These are phyloP conservation scores for Glaucomys volans DNA, from an alignment of 2,113 vertebrate species.

Conservation along the genomic window DNA sequence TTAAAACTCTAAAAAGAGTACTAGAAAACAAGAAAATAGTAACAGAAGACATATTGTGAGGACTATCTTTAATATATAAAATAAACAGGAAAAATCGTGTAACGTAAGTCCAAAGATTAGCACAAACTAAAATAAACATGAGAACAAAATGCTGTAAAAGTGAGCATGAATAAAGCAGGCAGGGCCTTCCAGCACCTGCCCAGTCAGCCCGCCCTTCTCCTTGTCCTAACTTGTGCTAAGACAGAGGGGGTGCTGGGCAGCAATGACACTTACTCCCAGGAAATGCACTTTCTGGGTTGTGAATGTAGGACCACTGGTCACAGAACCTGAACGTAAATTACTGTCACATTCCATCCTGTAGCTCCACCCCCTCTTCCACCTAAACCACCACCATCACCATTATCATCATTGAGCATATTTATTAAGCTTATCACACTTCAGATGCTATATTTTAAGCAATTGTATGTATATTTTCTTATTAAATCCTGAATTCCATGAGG, in stretches of 20 bases:
- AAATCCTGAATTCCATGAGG: background rate
- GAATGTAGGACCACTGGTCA: too few species aligned
- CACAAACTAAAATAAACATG: background rate
- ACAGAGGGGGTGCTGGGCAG: background rate
- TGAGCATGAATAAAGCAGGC: background rate
- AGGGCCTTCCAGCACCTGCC: accelerated
- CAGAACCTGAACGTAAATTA: too few species aligned
- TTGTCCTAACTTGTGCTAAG: background rate
- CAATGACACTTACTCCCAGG: background rate
- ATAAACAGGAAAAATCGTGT: background rate
- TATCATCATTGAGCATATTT: too few species aligned
- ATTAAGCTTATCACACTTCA: background rate
- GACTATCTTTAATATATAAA: background rate
- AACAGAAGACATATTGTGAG: background rate
- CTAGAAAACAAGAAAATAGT: background rate
- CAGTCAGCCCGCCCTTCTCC: accelerated
- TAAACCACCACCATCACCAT: background rate
- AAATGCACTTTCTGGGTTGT: background rate
- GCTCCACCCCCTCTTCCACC: background rate
- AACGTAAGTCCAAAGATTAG: background rate
- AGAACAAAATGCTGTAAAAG: background rate
- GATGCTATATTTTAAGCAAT: background rate
- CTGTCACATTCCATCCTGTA: background rate
- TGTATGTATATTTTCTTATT: background rate
- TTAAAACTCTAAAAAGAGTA: background rate